These are phyloP conservation scores for Paramormyrops kingsleyae DNA, from an alignment of 2,113 vertebrate genomes.

Conservation along the genomic window DNA sequence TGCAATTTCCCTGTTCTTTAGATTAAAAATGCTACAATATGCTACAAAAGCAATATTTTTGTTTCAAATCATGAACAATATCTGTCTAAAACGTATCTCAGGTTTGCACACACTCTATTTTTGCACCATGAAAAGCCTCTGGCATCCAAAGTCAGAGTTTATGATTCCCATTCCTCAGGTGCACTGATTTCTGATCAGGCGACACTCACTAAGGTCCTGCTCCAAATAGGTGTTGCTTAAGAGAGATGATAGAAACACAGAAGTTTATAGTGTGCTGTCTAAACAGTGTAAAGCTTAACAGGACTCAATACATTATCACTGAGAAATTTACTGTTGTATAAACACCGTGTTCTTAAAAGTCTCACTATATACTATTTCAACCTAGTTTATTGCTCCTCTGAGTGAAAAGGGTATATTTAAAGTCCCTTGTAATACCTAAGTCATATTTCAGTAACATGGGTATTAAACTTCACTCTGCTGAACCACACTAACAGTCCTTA, in stretches of 20 bases:
- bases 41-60: background rate
- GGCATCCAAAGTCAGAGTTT: background rate
- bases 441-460: conserved; percentile 53
- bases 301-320: conserved; percentile 6
- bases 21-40: background rate
- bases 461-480: conserved; percentile 40
- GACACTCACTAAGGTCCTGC: background rate
- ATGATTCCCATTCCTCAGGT: too few species aligned
- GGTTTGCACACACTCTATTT: background rate
- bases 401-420: conserved; percentile 46
- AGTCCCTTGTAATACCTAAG: conserved; percentile 48
- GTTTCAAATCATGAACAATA: background rate
- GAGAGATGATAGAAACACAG: background rate
- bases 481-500: conserved; percentile 36
- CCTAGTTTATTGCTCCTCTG: conserved; percentile 31
- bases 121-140: background rate
- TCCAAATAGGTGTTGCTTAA: background rate
- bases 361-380: conserved; percentile 2
- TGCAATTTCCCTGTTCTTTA: background rate
- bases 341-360: background rate
- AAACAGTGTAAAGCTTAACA: conserved; percentile 4
- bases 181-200: background rate
- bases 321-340: conserved; percentile 4
- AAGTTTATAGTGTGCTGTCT: background rate
- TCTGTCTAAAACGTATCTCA: background rate